Conservation (phyloP, 2,113 vertebrate species). For the Entomyzon cyanotis region DNA sequence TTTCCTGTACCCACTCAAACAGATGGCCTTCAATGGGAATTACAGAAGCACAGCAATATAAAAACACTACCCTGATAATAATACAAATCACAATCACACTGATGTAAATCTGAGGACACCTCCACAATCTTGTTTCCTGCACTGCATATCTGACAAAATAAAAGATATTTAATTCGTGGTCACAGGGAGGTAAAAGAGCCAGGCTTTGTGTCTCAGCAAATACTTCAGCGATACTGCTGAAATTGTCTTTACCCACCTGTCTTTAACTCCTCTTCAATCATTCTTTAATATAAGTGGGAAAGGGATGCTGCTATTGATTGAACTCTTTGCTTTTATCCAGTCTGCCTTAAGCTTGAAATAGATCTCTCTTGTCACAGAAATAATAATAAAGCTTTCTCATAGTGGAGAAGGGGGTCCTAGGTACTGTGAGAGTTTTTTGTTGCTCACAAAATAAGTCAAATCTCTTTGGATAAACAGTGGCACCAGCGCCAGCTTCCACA, state of each 20-base stretch:
- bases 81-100: background rate
- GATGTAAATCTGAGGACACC: background rate
- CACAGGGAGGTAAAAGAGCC: background rate
- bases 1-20: background rate
- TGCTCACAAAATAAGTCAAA: background rate
- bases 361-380: conserved; percentile 24
- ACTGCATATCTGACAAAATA: background rate
- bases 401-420: background rate
- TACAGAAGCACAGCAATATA: background rate
- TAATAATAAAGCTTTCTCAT: background rate
- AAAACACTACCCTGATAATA: background rate
- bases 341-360: conserved; percentile 11
- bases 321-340: conserved; percentile 2
- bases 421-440: background rate
- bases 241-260: background rate
- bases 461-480: conserved; percentile 1
- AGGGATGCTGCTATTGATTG: background rate
- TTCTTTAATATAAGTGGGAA: background rate
- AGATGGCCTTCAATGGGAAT: background rate
- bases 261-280: background rate
- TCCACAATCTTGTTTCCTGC: background rate
- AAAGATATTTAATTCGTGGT: background rate
- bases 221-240: background rate
- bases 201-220: background rate
- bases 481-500: background rate